Evolutionary conservation across 2,888 invertebrate species (phyloP).

Genomic region (Panopea generosa): DNA sequence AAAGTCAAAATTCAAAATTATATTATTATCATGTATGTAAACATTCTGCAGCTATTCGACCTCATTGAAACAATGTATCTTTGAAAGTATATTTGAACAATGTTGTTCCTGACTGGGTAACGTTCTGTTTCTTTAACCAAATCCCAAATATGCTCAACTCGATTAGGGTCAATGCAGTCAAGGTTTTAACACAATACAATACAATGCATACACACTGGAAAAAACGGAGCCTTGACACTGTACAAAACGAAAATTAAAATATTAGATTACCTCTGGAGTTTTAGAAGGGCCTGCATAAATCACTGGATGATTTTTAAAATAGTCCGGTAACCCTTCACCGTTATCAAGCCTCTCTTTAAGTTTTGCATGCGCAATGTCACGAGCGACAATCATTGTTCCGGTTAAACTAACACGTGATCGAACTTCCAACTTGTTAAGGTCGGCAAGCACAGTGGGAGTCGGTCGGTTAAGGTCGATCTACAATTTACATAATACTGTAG

Average conservation of each 20-base stretch:
- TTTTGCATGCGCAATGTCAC: slow-evolving; percentile 85
- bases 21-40: no score
- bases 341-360: slow-evolving; percentile 82
- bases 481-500: background rate
- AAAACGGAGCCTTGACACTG: no score
- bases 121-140: no score
- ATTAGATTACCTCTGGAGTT: slow-evolving; percentile 84
- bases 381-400: slow-evolving; percentile 84
- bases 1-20: no score
- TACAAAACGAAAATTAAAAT: no score
- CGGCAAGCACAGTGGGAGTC: slow-evolving; percentile 80
- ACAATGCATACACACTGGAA: background rate
- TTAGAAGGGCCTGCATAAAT: slow-evolving; percentile 85
- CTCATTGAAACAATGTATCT: no score
- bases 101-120: no score
- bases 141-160: no score
- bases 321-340: slow-evolving; percentile 84
- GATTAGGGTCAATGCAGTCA: no score
- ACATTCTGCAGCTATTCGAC: no score
- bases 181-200: no score
- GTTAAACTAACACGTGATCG: slow-evolving; percentile 82
- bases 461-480: slow-evolving; percentile 82
- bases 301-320: slow-evolving; percentile 84
- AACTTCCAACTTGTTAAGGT: slow-evolving; percentile 79
- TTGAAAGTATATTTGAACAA: no score